Conservation (phyloP, 2,797 vertebrate species). For the Poeciliopsis gracilis region DNA sequence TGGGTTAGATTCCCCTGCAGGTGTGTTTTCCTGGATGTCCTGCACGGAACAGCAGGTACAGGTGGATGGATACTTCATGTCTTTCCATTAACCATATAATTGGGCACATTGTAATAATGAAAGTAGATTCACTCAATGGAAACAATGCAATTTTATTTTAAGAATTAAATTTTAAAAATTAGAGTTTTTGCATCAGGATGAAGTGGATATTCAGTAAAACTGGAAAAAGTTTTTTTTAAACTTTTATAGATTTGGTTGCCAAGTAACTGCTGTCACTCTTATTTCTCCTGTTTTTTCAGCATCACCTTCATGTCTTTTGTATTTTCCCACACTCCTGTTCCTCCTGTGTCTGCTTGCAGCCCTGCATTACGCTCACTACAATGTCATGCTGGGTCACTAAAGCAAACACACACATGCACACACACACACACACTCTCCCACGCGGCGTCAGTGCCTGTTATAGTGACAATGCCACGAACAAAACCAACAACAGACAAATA, state of each 20-base stretch:
- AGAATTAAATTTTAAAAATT: no score
- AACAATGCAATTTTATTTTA: no score
- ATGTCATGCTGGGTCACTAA: conserved; percentile 78
- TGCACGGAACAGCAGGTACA: no score
- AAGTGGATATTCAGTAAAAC: no score
- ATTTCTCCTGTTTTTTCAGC: not conserved
- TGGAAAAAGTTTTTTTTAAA: no score
- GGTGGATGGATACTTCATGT: no score
- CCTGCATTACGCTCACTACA: conserved; percentile 60
- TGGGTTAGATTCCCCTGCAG: not conserved
- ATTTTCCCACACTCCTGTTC: conserved; percentile 60
- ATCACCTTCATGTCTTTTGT: conserved; percentile 11
- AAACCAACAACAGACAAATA: conserved; percentile 70
- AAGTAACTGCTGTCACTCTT: not conserved
- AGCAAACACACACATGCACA: conserved; percentile 26
- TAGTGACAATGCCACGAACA: conserved; percentile 66
- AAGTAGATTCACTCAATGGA: no score
- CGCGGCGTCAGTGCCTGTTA: conserved; percentile 74
- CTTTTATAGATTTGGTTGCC: not conserved
- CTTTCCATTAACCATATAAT: no score
- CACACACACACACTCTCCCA: conserved; percentile 46
- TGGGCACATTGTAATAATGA: no score
- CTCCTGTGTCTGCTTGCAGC: conserved; percentile 73
- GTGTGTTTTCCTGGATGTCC: not conserved
- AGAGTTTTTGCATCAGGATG: no score